These are phyloP conservation scores for Platycercus adscitus DNA, from an alignment of 2,113 vertebrate genomes.

Conservation along the genomic window DNA sequence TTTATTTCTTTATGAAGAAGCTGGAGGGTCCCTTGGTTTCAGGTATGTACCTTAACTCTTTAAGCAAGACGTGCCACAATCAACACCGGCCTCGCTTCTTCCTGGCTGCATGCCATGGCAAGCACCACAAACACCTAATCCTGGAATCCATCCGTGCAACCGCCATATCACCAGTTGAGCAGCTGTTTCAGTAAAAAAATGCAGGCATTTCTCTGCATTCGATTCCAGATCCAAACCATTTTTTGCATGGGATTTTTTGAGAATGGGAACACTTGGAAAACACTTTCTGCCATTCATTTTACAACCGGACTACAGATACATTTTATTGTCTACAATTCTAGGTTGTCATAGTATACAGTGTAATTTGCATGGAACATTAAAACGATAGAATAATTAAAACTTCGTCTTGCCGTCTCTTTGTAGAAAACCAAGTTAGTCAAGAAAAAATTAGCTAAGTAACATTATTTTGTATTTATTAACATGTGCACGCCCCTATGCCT, in stretches of 20 bases:
- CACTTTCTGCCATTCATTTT: not conserved
- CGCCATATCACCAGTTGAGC: rapidly evolving
- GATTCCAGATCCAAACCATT: not conserved
- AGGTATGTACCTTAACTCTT: rapidly evolving
- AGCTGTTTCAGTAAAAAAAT: rapidly evolving
- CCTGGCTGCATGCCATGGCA: not conserved
- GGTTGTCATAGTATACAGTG: rapidly evolving
- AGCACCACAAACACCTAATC: not conserved
- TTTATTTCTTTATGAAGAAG: not conserved
- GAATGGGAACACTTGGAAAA: rapidly evolving
- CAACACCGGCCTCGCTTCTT: rapidly evolving
- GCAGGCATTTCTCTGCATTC: rapidly evolving
- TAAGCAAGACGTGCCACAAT: rapidly evolving
- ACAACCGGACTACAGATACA: rapidly evolving
- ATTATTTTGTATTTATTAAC: not conserved
- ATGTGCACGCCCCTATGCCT: rapidly evolving
- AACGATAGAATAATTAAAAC: not conserved
- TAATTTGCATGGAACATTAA: rapidly evolving
- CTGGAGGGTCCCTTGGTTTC: not conserved
- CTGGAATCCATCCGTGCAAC: rapidly evolving
- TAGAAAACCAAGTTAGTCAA: not conserved
- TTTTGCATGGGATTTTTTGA: not conserved
- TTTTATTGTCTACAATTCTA: rapidly evolving
- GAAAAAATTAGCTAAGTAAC: rapidly evolving
- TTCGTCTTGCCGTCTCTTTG: not conserved